Evolutionary conservation across 2,888 invertebrate species (phyloP).

Genomic region (Cordilura impudica): DNA sequence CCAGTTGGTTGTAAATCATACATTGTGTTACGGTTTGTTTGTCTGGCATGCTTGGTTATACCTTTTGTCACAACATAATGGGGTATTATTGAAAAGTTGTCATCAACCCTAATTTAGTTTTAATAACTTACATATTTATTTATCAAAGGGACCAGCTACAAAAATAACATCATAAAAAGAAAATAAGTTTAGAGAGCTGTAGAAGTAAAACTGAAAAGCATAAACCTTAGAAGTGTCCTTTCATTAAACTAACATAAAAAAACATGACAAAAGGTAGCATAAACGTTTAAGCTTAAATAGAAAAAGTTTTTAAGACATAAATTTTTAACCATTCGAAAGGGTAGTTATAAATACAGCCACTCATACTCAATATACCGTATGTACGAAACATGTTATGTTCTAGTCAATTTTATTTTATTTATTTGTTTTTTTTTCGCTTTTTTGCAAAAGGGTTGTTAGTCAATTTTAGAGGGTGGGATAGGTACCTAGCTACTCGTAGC

Average conservation of each 20-base stretch:
- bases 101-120: constrained; percentile 75
- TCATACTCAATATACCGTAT: not conserved
- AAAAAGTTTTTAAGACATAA: constrained; percentile 26
- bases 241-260: constrained; percentile 36
- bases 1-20: constrained; percentile 33
- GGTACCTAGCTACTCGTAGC: constrained; percentile 4
- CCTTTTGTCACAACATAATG: constrained; percentile 52
- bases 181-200: not conserved
- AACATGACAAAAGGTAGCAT: not conserved
- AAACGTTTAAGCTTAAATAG: constrained; percentile 42
- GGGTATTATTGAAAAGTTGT: constrained; percentile 53
- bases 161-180: constrained; percentile 25
- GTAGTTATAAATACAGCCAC: constrained; percentile 4
- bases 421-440: constrained; percentile 4
- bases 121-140: constrained; percentile 71
- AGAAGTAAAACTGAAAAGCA: constrained; percentile 1
- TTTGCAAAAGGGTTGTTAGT: constrained; percentile 14
- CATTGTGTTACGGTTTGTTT: constrained; percentile 26
- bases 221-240: constrained; percentile 50
- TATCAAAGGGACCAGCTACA: constrained; percentile 20
- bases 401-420: not conserved
- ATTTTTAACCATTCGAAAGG: constrained; percentile 47
- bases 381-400: not conserved
- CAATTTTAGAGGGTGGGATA: not conserved
- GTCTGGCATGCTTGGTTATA: constrained; percentile 33